phyloP scores from a whole-genome alignment of 2,888 invertebrate genomes.

The Drosophila longiperda region DNA sequence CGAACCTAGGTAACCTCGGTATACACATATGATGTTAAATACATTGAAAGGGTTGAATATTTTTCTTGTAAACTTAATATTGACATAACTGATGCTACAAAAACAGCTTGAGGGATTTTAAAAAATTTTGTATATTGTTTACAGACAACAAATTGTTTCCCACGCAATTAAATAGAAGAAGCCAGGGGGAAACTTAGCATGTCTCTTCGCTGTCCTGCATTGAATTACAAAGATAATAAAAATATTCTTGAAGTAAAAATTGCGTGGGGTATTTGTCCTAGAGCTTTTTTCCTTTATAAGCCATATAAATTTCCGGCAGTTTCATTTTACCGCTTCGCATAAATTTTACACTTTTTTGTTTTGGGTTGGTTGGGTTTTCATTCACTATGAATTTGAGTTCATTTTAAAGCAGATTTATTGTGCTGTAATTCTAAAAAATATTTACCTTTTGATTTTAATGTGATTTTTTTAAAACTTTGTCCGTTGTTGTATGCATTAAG shows the following conservation, averaged over 20 bases:
- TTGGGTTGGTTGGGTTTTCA: slow-evolving; percentile 20
- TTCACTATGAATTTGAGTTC: slow-evolving; percentile 42
- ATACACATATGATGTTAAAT: background rate
- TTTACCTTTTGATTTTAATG: slow-evolving; percentile 53
- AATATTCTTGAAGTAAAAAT: slow-evolving; percentile 55
- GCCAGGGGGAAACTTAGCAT: slow-evolving; percentile 8
- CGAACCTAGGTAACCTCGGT: background rate
- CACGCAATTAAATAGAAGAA: slow-evolving; percentile 15
- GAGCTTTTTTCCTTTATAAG: slow-evolving; percentile 54
- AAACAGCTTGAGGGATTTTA: background rate
- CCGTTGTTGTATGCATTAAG: background rate
- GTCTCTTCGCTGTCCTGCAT: slow-evolving; percentile 24
- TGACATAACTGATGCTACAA: too few relatives aligned
- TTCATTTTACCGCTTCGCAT: slow-evolving; percentile 69
- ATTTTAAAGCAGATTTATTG: slow-evolving; percentile 61
- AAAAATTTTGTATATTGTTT: background rate
- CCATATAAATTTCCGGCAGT: slow-evolving; percentile 75
- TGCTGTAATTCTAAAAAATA: slow-evolving; percentile 59
- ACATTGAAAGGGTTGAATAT: background rate
- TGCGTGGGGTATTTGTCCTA: slow-evolving; percentile 41
- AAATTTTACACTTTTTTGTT: slow-evolving; percentile 52
- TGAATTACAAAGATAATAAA: slow-evolving; percentile 54
- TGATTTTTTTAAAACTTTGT: slow-evolving; percentile 2
- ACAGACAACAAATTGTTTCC: slow-evolving; percentile 4
- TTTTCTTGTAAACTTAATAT: background rate